These are phyloP conservation scores for Euphysa ruthae DNA, from an alignment of 30 jellyfish, hydroid and myxozoan species.

Conservation along the genomic window DNA sequence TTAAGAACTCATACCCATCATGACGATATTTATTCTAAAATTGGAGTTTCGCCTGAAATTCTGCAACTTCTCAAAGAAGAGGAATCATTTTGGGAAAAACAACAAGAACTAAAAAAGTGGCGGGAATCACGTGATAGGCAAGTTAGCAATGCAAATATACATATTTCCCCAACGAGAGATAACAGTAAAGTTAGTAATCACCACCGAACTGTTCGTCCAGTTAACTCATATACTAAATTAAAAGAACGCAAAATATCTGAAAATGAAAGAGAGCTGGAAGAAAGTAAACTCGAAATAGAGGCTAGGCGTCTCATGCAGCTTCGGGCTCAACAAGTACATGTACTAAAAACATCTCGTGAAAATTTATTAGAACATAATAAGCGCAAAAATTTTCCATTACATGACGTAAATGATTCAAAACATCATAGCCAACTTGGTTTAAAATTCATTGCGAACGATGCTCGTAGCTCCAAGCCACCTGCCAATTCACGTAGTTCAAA, in stretches of 20 bases:
- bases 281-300: constrained; percentile 7
- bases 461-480: not conserved
- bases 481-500: too few species aligned
- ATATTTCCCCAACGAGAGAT: not conserved
- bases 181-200: not conserved
- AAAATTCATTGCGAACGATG: not conserved
- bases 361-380: constrained; percentile 7
- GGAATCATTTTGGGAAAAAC: constrained; percentile 29
- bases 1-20: not conserved
- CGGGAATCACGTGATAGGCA: constrained; percentile 28
- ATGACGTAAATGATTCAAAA: too few species aligned
- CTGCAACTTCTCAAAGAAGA: constrained; percentile 10
- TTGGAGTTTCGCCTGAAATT: constrained; percentile 34
- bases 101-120: constrained; percentile 32
- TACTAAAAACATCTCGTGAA: constrained; percentile 6
- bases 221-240: not conserved
- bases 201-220: not conserved
- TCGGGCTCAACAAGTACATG: constrained; percentile 30
- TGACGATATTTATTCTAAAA: not conserved
- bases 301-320: constrained; percentile 15
- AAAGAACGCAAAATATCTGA: not conserved
- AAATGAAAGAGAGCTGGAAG: constrained; percentile 20
- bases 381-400: too few species aligned
- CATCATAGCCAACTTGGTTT: not conserved
- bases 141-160: not conserved